These are phyloP conservation scores for Microchirus variegatus DNA, from an alignment of 2,797 vertebrate genomes.

Conservation along the genomic window DNA sequence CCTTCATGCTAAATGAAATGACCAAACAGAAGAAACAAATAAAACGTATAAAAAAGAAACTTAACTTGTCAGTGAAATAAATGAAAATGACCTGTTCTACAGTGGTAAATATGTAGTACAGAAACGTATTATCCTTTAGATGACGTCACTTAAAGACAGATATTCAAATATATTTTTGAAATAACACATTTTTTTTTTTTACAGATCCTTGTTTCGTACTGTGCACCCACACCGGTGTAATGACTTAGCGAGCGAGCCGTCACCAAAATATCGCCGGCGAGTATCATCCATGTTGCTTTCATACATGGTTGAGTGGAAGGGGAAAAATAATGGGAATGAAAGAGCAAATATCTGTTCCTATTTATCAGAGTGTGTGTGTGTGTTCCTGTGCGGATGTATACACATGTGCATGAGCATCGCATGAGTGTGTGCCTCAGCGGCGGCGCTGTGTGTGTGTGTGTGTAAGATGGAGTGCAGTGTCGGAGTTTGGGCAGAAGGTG, in stretches of 20 bases:
- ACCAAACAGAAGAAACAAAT: slow-evolving; percentile 3
- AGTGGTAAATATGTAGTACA: slow-evolving; percentile 20
- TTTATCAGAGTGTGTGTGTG: slow-evolving; percentile 69
- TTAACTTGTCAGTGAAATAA: too few relatives aligned
- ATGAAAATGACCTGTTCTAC: too few relatives aligned
- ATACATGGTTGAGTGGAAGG: slow-evolving; percentile 46
- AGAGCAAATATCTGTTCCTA: slow-evolving; percentile 74
- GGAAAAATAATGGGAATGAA: slow-evolving; percentile 72
- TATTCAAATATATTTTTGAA: slow-evolving; percentile 30
- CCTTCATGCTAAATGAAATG: too few relatives aligned
- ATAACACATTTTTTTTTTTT: slow-evolving; percentile 26
- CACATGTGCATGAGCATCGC: slow-evolving; percentile 41
- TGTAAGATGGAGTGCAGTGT: slow-evolving; percentile 83
- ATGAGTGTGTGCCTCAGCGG: slow-evolving; percentile 59
- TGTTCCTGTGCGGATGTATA: slow-evolving; percentile 50
- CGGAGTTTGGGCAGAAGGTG: slow-evolving; percentile 84
- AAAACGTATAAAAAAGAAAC: too few relatives aligned
- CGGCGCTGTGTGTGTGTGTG: too few relatives aligned
- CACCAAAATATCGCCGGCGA: slow-evolving; percentile 45
- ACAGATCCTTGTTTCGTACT: slow-evolving; percentile 35
- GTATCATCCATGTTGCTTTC: slow-evolving; percentile 42
- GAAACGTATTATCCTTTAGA: slow-evolving; percentile 4
- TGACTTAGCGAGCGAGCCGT: slow-evolving; percentile 25
- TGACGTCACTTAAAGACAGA: slow-evolving; percentile 17
- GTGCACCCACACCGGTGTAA: slow-evolving; percentile 30